Base-by-base conservation (phyloP, 1,140 invertebrate genomes). In the Conopomorpha cramerella region DNA sequence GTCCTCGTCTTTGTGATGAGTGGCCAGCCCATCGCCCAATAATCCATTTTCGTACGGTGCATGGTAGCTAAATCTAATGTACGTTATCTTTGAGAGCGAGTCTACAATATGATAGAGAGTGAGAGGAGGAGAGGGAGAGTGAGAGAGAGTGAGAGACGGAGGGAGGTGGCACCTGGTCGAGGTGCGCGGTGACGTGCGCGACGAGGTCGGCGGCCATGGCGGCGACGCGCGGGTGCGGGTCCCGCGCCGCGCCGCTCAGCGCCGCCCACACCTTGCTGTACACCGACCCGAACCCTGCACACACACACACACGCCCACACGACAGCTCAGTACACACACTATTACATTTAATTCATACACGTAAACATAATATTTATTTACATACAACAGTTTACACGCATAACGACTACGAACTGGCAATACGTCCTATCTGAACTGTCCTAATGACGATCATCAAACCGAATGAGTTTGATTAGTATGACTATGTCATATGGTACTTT, bases 261-360 rank as follows among this genome's bases (percentile, higher is more conserved):
- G 87, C 86, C 49, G 84, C 82, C 92, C 93, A 97, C 30, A 97
- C 78, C 66, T 90, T 92, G 61, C 86, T 86, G 67, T 94, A 96
- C 26, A 96, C 88, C 32, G 87, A 88, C 6, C 79, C 76, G 54
- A 80, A 81, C n/a, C 81, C 80, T 65, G 62, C 4, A 23, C 10
- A 23, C 10, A 10, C 19, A 23, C 4, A 23, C 19, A 10, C 4
- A 23, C 19, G 4, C 4, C 10, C 10, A 23, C 4, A 23, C n/a
- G n/a, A 10, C 10, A 23, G 19, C 10, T 6, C 4, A 10, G 19
- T 23, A 23, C 19, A 23, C 19, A 23, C 19, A 23, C 19, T 23
- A 23, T 23, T 4, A 23, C 4, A 23, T 4, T 23, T 23, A 6
- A 23, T 23, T 23, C 19, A 4, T 23, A 23, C 19, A 23, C 4